Conservation (phyloP, 1,140 invertebrate species). For the Ridgeia piscesae region DNA sequence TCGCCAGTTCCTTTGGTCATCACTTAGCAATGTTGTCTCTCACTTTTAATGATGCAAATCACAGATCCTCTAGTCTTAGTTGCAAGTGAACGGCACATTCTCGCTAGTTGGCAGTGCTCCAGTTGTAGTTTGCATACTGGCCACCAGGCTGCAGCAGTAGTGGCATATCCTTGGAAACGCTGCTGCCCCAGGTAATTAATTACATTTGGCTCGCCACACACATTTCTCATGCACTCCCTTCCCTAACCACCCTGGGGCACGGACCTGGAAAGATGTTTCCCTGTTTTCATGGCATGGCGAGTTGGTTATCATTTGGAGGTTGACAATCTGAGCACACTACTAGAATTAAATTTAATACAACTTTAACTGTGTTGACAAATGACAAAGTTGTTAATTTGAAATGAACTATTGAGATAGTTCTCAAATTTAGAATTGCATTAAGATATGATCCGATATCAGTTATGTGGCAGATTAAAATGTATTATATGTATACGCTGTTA, state of each 20-base stretch:
- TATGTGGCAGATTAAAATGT: not conserved
- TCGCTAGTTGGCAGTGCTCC: not conserved
- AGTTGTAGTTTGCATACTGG: not conserved
- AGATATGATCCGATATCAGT: not conserved
- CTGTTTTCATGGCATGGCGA: not conserved
- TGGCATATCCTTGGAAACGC: slow-evolving; percentile 3
- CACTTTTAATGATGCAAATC: not conserved
- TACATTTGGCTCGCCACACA: not conserved
- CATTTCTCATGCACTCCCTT: not conserved
- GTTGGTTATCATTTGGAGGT: not conserved
- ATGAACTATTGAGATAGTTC: too few relatives aligned
- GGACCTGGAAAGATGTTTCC: not conserved
- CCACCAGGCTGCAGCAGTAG: not conserved
- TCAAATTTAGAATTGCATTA: not conserved
- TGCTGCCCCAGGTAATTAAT: not conserved
- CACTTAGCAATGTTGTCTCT: not conserved
- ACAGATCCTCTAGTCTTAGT: not conserved
- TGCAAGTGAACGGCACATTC: not conserved
- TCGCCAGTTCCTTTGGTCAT: not conserved
- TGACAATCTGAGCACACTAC: not conserved
- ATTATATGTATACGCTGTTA: not conserved
- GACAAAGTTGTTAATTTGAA: too few relatives aligned
- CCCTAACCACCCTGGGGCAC: not conserved
- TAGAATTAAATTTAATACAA: not conserved
- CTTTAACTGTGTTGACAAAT: not conserved